These are phyloP conservation scores for Orthosia cruda DNA, from an alignment of 2,888 invertebrate genomes.

Conservation along the genomic window DNA sequence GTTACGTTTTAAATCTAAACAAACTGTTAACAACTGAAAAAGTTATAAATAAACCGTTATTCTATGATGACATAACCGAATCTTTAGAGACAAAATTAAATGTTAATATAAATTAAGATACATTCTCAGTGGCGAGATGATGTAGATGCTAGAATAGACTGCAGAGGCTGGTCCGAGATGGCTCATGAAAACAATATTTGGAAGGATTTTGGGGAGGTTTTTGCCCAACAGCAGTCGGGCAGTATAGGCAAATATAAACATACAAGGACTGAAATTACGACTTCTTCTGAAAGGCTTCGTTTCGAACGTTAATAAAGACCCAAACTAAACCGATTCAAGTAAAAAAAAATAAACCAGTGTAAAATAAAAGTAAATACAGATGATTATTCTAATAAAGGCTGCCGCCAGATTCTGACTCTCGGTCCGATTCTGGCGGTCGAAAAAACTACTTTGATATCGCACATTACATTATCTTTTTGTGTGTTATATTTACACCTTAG, in stretches of 20 bases:
- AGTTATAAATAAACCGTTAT: background rate
- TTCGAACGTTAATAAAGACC: background rate
- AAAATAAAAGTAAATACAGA: background rate
- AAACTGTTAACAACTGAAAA: background rate
- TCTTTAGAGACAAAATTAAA: background rate
- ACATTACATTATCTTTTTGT: background rate
- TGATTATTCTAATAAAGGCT: constrained; percentile 8
- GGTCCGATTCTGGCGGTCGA: constrained; percentile 14
- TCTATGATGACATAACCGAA: background rate
- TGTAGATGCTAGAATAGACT: too few relatives aligned
- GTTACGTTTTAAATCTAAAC: background rate
- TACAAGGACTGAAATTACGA: background rate
- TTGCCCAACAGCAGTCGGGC: too few relatives aligned
- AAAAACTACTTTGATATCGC: constrained; percentile 31
- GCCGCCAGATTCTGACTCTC: constrained; percentile 9
- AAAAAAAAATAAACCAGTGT: background rate
- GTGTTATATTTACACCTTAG: constrained; percentile 29
- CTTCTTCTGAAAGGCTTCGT: background rate
- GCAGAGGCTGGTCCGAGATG: too few relatives aligned
- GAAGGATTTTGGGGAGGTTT: too few relatives aligned
- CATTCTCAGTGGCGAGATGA: too few relatives aligned
- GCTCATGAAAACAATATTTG: too few relatives aligned
- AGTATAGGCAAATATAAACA: too few relatives aligned
- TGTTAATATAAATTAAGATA: too few relatives aligned
- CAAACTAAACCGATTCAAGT: background rate